Base-by-base conservation (phyloP, 2,113 vertebrate species). In the Chaetodon trifascialis region DNA sequence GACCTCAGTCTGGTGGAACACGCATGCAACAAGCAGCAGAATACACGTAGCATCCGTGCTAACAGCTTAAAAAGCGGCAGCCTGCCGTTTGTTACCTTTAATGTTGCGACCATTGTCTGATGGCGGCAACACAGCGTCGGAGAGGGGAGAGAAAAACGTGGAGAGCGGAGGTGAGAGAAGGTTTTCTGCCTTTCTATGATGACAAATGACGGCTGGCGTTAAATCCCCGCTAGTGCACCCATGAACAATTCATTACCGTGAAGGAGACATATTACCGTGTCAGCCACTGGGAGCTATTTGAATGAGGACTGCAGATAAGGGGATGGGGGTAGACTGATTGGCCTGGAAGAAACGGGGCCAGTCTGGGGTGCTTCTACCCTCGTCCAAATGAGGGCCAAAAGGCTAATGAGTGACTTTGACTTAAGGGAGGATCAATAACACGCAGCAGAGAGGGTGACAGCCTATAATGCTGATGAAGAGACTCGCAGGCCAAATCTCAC, bases 101-200 rank as follows among this genome's bases (percentile, higher is more conserved):
- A 97, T 93, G 96, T 95, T 97, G 94, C 96, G 97, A 89, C 97
- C 97, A 95, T 97, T 99, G 94, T 99, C 98, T 99, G 80, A 95
- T 90, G 89, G 86, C 76, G 90, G 88, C 80, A 91, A 90, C 83
- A 90, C 69, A 47, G 75, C 88, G 83, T 88, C 83, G 92, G 93
- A 79, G 69, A 83, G 67, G 86, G 88, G 90, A 95, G 89, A 95
- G 85, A 34, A 95, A 82, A 8, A 90, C 30, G 30, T 30, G 79
- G 85, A 76, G 73, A 55, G 62, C 44, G 79, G 52, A 69, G 65
- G 65, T 78, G 80, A 86, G 77, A 81, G 44, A 76, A 58, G 59
- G 73, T 23, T 55, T 78, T 88, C 36, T 79, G 83, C 16, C 51
- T 54, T 78, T 82, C 59, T 49, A 44, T 77, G 19, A 85, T 85